Evolutionary conservation across 2,797 vertebrate species (phyloP).

Genomic region (Agapornis canus): DNA sequence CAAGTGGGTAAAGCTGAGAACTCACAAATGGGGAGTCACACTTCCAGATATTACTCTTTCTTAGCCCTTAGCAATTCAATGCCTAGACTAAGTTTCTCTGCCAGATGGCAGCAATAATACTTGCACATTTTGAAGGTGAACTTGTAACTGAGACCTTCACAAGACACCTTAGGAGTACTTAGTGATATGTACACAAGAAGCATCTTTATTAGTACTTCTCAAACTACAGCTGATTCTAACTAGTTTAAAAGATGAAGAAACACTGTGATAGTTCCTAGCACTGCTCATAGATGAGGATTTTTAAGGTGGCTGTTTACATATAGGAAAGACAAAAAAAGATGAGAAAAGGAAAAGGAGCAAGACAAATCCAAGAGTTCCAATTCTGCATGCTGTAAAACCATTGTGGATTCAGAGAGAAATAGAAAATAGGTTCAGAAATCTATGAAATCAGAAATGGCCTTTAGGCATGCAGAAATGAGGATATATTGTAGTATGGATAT

Average conservation of each 20-base stretch:
- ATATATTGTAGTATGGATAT: not conserved
- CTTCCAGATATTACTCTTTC: not conserved
- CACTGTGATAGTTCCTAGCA: not conserved
- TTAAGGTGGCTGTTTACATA: not conserved
- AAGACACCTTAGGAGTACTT: not conserved
- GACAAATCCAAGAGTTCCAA: not conserved
- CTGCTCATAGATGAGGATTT: not conserved
- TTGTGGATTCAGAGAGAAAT: not conserved
- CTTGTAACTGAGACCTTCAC: not conserved
- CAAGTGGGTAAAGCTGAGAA: not conserved
- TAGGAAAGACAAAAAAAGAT: not conserved
- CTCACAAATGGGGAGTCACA: not conserved
- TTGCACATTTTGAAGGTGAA: not conserved
- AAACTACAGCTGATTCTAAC: not conserved
- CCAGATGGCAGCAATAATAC: not conserved
- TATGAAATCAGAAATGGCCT: not conserved
- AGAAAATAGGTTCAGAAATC: not conserved
- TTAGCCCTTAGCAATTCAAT: not conserved
- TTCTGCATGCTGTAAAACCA: not conserved
- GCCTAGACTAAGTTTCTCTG: not conserved
- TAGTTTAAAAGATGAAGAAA: not conserved
- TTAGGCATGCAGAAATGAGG: not conserved
- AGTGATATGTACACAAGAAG: not conserved
- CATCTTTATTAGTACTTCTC: not conserved
- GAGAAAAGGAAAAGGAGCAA: not conserved